These are phyloP conservation scores for Oedothorax gibbosus DNA, from an alignment of 1,140 invertebrate species.

Conservation along the genomic window DNA sequence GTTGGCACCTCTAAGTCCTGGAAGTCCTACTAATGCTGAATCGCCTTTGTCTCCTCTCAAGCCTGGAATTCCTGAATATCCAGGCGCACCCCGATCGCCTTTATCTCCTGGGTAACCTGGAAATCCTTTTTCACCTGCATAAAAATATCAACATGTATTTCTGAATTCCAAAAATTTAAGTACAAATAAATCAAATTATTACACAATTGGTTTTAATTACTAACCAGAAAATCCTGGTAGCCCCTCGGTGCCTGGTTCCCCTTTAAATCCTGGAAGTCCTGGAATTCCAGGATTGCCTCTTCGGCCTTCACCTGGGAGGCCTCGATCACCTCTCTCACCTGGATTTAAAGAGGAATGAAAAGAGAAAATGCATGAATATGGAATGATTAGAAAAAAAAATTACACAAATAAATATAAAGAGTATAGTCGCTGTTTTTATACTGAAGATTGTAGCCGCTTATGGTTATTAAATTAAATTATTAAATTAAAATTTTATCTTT, in stretches of 20 bases:
- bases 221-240: conserved; percentile 23
- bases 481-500: too few species aligned
- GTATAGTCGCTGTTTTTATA: too few species aligned
- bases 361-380: too few species aligned
- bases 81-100: conserved; percentile 72
- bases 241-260: not conserved
- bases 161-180: too few species aligned
- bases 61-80: conserved; percentile 71
- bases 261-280: conserved; percentile 20
- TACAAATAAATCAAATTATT: too few species aligned
- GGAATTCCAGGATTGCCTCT: conserved; percentile 49
- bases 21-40: conserved; percentile 57
- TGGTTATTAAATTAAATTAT: too few species aligned
- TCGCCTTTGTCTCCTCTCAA: conserved; percentile 59
- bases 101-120: conserved; percentile 73
- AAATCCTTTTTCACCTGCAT: conserved; percentile 70
- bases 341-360: not conserved
- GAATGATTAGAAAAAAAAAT: too few species aligned
- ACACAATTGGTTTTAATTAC: not conserved
- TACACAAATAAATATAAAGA: too few species aligned
- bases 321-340: conserved; percentile 62
- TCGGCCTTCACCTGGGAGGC: conserved; percentile 49
- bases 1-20: conserved; percentile 63
- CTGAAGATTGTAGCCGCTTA: too few species aligned
- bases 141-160: not conserved